phyloP scores from a whole-genome alignment of 2,113 vertebrate genomes.

The Fukomys damarensis region DNA sequence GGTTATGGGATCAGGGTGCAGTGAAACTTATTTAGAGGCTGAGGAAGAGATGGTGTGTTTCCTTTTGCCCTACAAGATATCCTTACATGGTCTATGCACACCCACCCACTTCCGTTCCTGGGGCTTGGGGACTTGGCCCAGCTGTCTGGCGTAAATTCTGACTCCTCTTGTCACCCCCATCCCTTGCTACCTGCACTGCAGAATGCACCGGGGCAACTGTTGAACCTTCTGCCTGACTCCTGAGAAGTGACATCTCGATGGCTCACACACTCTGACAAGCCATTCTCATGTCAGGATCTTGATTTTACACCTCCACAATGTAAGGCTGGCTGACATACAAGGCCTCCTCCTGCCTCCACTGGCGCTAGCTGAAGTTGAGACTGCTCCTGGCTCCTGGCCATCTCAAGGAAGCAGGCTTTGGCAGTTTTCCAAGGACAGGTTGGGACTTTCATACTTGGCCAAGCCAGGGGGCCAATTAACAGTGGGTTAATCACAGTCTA shows the following conservation, averaged over 20 bases:
- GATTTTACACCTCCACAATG: not conserved
- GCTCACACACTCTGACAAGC: not conserved
- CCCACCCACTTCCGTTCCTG: not conserved
- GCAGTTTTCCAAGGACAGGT: conserved; percentile 44
- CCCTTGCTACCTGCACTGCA: not conserved
- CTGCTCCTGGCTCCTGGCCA: not conserved
- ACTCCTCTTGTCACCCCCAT: not conserved
- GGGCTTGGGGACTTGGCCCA: not conserved
- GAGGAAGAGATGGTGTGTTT: not conserved
- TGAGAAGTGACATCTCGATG: not conserved
- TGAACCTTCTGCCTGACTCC: not conserved
- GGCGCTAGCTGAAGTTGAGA: conserved; percentile 19
- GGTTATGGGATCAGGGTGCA: not conserved
- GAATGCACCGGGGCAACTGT: not conserved
- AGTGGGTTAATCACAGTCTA: conserved; percentile 53
- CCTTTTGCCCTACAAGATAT: not conserved
- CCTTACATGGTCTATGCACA: not conserved
- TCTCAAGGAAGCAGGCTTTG: not conserved
- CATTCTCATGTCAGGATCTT: not conserved
- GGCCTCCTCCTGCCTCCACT: not conserved
- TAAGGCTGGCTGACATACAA: not conserved
- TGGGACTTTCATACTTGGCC: conserved; percentile 44
- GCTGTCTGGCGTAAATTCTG: not conserved
- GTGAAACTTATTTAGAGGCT: not conserved
- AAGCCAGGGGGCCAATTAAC: conserved; percentile 53